phyloP scores from a whole-genome alignment of 92 coral and sea anemone genomes.

The Palythoa grandiflora region DNA sequence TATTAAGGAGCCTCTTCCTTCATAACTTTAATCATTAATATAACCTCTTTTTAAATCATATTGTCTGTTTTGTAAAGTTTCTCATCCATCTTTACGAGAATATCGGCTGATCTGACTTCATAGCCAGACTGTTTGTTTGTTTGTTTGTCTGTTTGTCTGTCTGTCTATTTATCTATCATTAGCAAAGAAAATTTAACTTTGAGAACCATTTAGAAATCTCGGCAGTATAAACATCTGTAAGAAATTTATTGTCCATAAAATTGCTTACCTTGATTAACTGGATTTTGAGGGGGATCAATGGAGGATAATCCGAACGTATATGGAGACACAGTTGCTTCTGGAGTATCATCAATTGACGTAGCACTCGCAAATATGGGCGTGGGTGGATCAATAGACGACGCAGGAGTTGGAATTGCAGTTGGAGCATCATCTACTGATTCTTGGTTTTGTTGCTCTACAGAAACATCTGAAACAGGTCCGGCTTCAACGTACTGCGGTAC shows the following conservation, averaged over 20 bases:
- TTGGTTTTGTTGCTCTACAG: constrained; percentile 8
- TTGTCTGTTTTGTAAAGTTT: no score
- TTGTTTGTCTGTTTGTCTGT: no score
- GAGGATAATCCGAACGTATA: background rate
- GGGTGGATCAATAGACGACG: constrained; percentile 31
- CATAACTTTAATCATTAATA: no score
- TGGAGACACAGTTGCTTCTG: constrained; percentile 20
- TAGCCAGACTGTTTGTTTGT: no score
- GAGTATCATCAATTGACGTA: constrained; percentile 8
- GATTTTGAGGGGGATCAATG: background rate
- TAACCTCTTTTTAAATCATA: no score
- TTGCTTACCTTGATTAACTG: constrained; percentile 20
- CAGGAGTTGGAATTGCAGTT: constrained; percentile 24
- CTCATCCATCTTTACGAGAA: no score
- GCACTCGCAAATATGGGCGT: constrained; percentile 34
- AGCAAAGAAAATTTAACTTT: background rate
- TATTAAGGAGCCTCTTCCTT: no score
- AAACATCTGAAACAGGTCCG: constrained; percentile 34
- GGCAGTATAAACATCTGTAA: background rate
- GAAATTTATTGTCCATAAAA: background rate
- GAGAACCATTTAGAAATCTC: background rate
- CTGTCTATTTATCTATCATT: background rate
- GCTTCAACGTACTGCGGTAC: constrained; percentile 36
- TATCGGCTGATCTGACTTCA: no score
- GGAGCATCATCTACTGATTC: background rate